phyloP scores from a whole-genome alignment of 2,888 invertebrate species.

The Pammene aurita region DNA sequence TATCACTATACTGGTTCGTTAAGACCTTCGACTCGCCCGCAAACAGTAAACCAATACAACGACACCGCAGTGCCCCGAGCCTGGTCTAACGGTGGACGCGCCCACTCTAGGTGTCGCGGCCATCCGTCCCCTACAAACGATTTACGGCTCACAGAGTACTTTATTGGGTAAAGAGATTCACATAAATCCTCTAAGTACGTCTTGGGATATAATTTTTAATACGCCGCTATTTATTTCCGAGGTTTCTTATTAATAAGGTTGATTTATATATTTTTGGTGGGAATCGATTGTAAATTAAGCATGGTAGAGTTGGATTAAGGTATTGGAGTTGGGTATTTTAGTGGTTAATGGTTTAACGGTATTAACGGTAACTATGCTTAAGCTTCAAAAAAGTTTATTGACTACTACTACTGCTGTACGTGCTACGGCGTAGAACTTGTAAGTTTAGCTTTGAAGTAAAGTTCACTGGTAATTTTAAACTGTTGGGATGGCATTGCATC shows the following conservation, averaged over 20 bases:
- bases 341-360: not conserved
- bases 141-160: constrained; percentile 79
- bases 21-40: not conserved
- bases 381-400: too few relatives aligned
- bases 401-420: not conserved
- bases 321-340: not conserved
- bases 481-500: too few relatives aligned
- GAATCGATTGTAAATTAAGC: constrained; percentile 21
- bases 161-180: constrained; percentile 77
- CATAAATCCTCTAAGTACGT: constrained; percentile 71
- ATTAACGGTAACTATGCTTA: not conserved
- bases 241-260: constrained; percentile 28
- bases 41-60: not conserved
- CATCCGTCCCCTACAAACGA: constrained; percentile 68
- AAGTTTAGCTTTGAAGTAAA: not conserved
- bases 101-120: constrained; percentile 78
- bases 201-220: constrained; percentile 46
- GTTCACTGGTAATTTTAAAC: not conserved
- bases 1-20: too few relatives aligned
- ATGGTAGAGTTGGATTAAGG: not conserved
- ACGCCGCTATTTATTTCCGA: constrained; percentile 34
- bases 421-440: constrained; percentile 6
- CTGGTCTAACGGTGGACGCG: constrained; percentile 72
- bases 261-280: constrained; percentile 26
- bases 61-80: constrained; percentile 39